Evolutionary conservation across 2,113 vertebrate genomes (phyloP).

Genomic region (Periophthalmodon schlosseri): DNA sequence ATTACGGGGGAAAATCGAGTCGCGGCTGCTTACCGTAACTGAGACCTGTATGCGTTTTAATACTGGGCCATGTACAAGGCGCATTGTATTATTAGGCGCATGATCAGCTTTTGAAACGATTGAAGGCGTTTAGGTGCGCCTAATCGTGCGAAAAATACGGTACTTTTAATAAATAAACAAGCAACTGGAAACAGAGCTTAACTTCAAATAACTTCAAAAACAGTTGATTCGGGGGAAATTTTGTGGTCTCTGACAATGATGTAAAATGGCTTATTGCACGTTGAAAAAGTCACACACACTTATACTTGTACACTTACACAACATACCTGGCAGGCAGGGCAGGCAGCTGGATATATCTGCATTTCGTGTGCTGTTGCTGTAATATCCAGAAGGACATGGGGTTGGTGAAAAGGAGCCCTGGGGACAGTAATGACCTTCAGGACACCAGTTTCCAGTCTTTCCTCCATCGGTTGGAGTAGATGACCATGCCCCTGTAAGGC

Average conservation of each 20-base stretch:
- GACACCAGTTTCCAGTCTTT: slow-evolving; percentile 76
- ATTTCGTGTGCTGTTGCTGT: slow-evolving; percentile 79
- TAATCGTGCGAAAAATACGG: too few species aligned
- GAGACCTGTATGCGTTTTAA: too few species aligned
- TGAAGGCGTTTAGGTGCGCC: too few species aligned
- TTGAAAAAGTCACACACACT: neutral
- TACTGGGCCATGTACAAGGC: too few species aligned
- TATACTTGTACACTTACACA: neutral
- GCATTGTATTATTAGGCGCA: too few species aligned
- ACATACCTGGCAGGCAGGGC: slow-evolving; percentile 80
- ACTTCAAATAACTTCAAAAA: neutral
- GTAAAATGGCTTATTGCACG: neutral
- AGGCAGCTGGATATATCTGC: slow-evolving; percentile 74
- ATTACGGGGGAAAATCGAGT: too few species aligned
- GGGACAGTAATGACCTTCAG: slow-evolving; percentile 82
- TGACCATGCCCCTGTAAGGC: slow-evolving; percentile 67
- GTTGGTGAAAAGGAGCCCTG: slow-evolving; percentile 74
- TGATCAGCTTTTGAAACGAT: too few species aligned
- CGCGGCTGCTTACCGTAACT: too few species aligned
- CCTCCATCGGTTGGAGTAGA: slow-evolving; percentile 73
- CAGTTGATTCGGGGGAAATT: neutral
- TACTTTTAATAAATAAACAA: too few species aligned
- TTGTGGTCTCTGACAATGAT: neutral
- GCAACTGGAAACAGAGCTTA: too few species aligned
- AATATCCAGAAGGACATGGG: slow-evolving; percentile 79